Evolutionary conservation across 2,113 vertebrate species (phyloP).

Genomic region (Bujurquina vittata): DNA sequence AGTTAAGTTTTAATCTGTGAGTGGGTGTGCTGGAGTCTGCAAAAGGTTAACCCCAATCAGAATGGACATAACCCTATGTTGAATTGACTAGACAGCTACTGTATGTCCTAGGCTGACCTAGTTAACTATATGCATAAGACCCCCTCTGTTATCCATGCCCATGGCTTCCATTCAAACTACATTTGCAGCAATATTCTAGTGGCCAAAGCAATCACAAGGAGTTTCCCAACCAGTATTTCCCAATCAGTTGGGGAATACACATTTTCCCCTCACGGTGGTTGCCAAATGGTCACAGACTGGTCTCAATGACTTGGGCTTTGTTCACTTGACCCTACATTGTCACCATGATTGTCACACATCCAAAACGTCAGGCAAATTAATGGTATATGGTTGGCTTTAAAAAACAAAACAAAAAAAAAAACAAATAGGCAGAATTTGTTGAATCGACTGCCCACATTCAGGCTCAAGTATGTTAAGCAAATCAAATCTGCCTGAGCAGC

Average conservation of each 20-base stretch:
- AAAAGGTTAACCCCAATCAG: conserved; percentile 54
- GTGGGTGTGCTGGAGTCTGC: conserved; percentile 27
- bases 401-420: no score
- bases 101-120: conserved; percentile 62
- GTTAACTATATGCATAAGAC: conserved; percentile 59
- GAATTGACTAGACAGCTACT: conserved; percentile 50
- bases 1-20: conserved; percentile 43
- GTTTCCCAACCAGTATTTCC: not conserved
- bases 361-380: no score
- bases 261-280: not conserved
- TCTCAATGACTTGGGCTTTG: not conserved
- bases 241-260: not conserved
- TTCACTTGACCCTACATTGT: no score
- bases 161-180: no score
- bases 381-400: no score
- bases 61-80: conserved; percentile 42
- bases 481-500: not conserved
- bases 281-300: not conserved
- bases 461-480: no score
- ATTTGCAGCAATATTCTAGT: not conserved
- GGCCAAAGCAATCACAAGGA: not conserved
- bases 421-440: no score
- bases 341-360: no score
- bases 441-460: no score
- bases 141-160: conserved; percentile 10